Base-by-base conservation (phyloP, 2,888 invertebrate genomes). In the Augochlorella aurata region DNA sequence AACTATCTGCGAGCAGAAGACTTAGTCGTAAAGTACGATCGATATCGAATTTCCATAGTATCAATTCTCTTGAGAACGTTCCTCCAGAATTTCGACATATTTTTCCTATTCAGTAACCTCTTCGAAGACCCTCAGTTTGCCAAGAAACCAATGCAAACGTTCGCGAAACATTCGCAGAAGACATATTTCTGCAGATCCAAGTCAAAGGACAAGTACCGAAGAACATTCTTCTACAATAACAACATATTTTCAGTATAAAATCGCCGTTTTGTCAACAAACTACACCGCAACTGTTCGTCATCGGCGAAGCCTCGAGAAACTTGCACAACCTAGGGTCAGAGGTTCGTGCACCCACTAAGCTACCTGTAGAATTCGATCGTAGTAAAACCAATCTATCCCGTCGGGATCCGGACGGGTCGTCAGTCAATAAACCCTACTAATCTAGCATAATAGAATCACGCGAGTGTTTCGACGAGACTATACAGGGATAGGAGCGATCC, bases 281-380 rank as follows among this genome's bases (percentile, higher is more conserved):
- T 5, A 38, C 5, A 38, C 38, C 3, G 38, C 4, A 16, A 47
- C 12, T 1, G 5, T 7, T 0, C 14, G 14, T 0, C 14, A 58
- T 58, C 24, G 8, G 2, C 10, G 12, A 54, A 12, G 21, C 21
- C 24, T 8, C 1, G 0, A 24, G 21, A 24, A 24, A 24, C 14
- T 58, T 24, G 8, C 7, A 58, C 54, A 0, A 5, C 24, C 24
- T 24, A 12, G 2, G 58, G 29, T 12, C 58, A 58, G 2, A 58
- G 38, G 49, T 47, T 44, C 45, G 47, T 38, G 66, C 50, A 3
- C 8, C 14, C 14, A 24, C 14, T 18, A 52, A 74, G 24, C 80
- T 73, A 81, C 81, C 81, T 81, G 81, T 81, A 81, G 81, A 80
- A 81, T 70, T 74, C 44, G 14, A 50, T 24, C 44, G 5, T 16